Conservation (phyloP, 2,888 invertebrate species). For the Brachycybe producta region DNA sequence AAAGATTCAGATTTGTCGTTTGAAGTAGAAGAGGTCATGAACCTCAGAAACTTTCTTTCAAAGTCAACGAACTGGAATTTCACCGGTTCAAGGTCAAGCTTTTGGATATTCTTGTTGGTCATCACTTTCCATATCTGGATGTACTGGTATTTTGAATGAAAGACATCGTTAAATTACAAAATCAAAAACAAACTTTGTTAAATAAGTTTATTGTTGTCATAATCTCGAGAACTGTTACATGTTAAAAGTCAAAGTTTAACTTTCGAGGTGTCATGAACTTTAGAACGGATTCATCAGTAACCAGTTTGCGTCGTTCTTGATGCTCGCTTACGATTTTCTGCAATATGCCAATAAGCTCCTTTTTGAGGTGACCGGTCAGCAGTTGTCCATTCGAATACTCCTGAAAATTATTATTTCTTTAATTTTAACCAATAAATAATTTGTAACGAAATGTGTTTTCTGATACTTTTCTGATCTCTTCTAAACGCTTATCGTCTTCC, state of each 20-base stretch:
- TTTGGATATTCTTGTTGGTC: too few relatives aligned
- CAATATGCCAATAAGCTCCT: constrained; percentile 65
- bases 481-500: constrained; percentile 77
- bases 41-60: too few relatives aligned
- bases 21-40: too few relatives aligned
- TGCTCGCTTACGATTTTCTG: constrained; percentile 67
- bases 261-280: constrained; percentile 74
- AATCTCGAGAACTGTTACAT: too few relatives aligned
- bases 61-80: too few relatives aligned
- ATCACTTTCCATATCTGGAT: too few relatives aligned
- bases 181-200: too few relatives aligned
- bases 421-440: constrained; percentile 1
- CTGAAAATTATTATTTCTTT: constrained; percentile 34
- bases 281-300: constrained; percentile 73
- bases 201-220: too few relatives aligned
- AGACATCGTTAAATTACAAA: too few relatives aligned
- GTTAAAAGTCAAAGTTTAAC: constrained; percentile 29
- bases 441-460: background rate
- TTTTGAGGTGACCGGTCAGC: constrained; percentile 89
- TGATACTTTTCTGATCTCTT: constrained; percentile 50
- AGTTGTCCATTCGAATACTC: constrained; percentile 75
- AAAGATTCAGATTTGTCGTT: too few relatives aligned
- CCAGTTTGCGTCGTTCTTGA: constrained; percentile 59
- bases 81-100: too few relatives aligned
- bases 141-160: too few relatives aligned